These are phyloP conservation scores for Eristalinus aeneus DNA, from an alignment of 2,888 invertebrate genomes.

Conservation along the genomic window DNA sequence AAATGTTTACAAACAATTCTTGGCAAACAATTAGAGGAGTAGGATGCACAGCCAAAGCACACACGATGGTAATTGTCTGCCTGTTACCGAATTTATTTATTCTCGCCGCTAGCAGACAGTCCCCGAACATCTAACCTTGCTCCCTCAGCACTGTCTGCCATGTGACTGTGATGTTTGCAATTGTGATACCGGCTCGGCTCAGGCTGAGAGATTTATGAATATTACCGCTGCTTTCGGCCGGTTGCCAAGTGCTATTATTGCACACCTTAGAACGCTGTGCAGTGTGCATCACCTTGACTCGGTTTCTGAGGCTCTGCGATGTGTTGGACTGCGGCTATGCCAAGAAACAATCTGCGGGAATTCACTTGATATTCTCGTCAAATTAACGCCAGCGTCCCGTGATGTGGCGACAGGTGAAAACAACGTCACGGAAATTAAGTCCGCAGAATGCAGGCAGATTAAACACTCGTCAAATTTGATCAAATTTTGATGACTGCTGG, in stretches of 20 bases:
- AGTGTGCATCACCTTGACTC: not conserved
- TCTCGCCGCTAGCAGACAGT: not conserved
- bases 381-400: too few species aligned
- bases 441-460: too few species aligned
- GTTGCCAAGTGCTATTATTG: constrained; percentile 20
- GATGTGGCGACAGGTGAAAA: too few species aligned
- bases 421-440: too few species aligned
- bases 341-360: not conserved
- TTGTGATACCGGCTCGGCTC: not conserved
- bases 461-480: too few species aligned
- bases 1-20: constrained; percentile 62
- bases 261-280: not conserved
- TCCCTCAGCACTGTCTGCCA: not conserved
- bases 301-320: not conserved
- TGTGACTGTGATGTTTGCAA: not conserved
- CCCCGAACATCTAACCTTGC: not conserved
- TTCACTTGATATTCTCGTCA: not conserved
- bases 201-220: constrained; percentile 5
- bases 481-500: too few species aligned
- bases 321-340: not conserved
- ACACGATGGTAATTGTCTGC: not conserved
- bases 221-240: not conserved
- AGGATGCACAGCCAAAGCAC: constrained; percentile 22
- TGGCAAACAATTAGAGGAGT: constrained; percentile 54
- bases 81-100: constrained; percentile 22